A percentile compares a stretch with the other conserved stretches of the same genome.
phyloP scores from a whole-genome alignment of 1,140 invertebrate species.

The Tetramorium parvispinum region DNA sequence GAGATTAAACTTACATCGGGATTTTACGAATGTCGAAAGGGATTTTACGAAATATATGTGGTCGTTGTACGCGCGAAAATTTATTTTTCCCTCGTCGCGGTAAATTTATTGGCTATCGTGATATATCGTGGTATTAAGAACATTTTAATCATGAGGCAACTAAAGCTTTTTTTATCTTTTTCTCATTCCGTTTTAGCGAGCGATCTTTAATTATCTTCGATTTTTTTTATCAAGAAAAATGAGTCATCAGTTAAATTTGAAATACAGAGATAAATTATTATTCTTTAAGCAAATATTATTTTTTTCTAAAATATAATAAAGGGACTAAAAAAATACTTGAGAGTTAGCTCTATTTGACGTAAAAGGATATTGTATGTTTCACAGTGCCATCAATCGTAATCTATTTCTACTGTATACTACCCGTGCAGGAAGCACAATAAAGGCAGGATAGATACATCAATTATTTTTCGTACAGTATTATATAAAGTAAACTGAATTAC shows the following conservation, averaged over 20 bases:
- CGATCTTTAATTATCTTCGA: constrained; percentile 7
- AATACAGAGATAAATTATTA: constrained; percentile 10
- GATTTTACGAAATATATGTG: constrained; percentile 36
- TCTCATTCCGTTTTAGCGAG: neutral
- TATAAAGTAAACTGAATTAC: constrained; percentile 38
- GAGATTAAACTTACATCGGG: constrained; percentile 37
- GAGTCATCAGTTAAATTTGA: neutral
- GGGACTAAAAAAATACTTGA: neutral
- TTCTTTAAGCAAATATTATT: neutral
- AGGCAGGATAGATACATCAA: constrained; percentile 7
- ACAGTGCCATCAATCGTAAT: constrained; percentile 10
- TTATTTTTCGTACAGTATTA: constrained; percentile 44
- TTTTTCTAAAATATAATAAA: neutral
- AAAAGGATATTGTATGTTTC: neutral
- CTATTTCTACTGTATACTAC: neutral
- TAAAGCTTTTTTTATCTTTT: constrained; percentile 29
- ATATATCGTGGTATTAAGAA: constrained; percentile 37
- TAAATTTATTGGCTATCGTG: constrained; percentile 40
- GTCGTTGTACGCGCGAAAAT: constrained; percentile 24
- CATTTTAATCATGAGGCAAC: constrained; percentile 41
- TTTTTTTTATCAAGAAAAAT: constrained; percentile 21
- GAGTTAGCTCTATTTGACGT: neutral
- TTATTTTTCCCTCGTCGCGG: constrained; percentile 35
- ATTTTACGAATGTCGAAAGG: constrained; percentile 29
- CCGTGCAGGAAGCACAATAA: neutral